Evolutionary conservation across 2,797 vertebrate genomes (phyloP).

Genomic region (Lutjanus campechanus): DNA sequence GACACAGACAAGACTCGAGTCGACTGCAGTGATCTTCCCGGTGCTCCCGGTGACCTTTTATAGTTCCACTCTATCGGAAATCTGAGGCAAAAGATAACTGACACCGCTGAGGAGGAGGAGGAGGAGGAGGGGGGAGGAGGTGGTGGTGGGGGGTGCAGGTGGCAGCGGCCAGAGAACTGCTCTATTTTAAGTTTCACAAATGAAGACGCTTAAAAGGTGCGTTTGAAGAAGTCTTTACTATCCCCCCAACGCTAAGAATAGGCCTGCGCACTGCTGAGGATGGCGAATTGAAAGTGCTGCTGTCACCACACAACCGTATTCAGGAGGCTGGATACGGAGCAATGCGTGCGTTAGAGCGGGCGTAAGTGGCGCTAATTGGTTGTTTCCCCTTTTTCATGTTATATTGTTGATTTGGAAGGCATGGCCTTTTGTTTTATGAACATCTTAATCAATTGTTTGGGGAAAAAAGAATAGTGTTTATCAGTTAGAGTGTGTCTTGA

Average conservation of each 20-base stretch:
- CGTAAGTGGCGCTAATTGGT: constrained; percentile 39
- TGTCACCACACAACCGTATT: constrained; percentile 56
- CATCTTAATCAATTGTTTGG: not conserved
- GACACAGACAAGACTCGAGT: constrained; percentile 82
- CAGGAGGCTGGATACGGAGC: constrained; percentile 55
- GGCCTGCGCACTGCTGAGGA: constrained; percentile 79
- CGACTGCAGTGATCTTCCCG: constrained; percentile 84
- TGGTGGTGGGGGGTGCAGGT: constrained; percentile 51
- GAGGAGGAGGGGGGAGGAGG: constrained; percentile 35
- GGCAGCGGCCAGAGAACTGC: constrained; percentile 55
- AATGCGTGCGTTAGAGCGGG: constrained; percentile 43
- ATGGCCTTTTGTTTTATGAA: not conserved
- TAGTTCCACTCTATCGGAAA: constrained; percentile 82
- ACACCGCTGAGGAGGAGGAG: constrained; percentile 76
- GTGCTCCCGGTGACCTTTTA: constrained; percentile 84
- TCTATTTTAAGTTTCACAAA: constrained; percentile 90
- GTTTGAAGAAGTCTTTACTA: constrained; percentile 87
- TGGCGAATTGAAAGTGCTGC: constrained; percentile 72
- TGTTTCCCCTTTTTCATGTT: constrained; percentile 12
- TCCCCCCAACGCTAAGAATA: constrained; percentile 86
- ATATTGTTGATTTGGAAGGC: not conserved
- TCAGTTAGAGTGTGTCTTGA: not conserved
- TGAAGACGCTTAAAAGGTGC: constrained; percentile 91
- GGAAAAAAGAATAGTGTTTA: too few relatives aligned
- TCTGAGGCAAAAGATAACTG: constrained; percentile 85